Evolutionary conservation across 2,797 vertebrate genomes (phyloP).

Genomic region (Gobio occitaniae): DNA sequence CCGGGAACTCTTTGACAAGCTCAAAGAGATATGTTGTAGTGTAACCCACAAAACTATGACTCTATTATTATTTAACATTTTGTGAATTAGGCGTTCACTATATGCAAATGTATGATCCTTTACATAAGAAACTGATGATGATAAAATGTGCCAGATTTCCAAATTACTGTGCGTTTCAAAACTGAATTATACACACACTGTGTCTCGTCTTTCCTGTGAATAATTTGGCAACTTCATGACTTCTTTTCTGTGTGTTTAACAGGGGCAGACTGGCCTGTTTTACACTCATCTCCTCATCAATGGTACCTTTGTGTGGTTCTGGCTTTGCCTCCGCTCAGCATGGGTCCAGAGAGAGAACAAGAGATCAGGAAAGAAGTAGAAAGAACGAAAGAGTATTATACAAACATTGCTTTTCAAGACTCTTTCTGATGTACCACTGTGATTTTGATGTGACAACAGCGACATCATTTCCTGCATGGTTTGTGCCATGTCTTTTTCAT

Average conservation of each 20-base stretch:
- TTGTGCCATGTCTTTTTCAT: constrained; percentile 31
- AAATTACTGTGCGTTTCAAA: constrained; percentile 63
- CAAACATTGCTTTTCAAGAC: constrained; percentile 27
- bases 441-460: constrained; percentile 36
- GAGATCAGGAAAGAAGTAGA: constrained; percentile 42
- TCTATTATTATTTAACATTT: background rate
- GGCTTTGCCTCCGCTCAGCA: constrained; percentile 76
- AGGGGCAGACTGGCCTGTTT: constrained; percentile 70
- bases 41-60: background rate
- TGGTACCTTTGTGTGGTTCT: constrained; percentile 80
- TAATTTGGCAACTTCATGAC: constrained; percentile 78
- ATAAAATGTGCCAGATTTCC: constrained; percentile 8
- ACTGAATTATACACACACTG: constrained; percentile 61
- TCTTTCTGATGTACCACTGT: constrained; percentile 16
- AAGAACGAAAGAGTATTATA: constrained; percentile 44
- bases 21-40: background rate
- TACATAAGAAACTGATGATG: background rate
- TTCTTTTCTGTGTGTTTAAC: constrained; percentile 75
- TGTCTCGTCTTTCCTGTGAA: constrained; percentile 70
- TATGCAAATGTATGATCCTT: background rate
- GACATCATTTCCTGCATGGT: constrained; percentile 14
- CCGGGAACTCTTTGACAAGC: background rate
- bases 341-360: constrained; percentile 69
- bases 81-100: background rate
- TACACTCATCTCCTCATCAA: constrained; percentile 76